Base-by-base conservation (phyloP, 2,797 vertebrate genomes). In the Microctenopoma lineatum region DNA sequence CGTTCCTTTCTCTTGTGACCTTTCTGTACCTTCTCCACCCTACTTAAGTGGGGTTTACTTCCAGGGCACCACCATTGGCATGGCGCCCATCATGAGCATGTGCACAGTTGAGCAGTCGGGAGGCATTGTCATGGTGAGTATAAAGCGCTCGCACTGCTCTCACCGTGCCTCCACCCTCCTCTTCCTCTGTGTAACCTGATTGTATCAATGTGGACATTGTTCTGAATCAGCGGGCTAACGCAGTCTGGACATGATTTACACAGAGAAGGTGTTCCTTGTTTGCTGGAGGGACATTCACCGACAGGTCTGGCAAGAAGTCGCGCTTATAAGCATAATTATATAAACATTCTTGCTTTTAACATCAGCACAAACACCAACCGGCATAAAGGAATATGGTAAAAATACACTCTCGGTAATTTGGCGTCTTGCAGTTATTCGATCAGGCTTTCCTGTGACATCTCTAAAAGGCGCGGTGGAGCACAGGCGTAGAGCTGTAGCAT, bases 61-160 rank as follows among this genome's bases (percentile, higher is more conserved):
- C 93, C 98, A 99, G 90, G 98, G 98, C 53, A 99, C 97, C 4
- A 99, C 97, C 84, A 98, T 99, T 29, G 98, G 98, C 89, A 99
- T 99, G 98, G 98, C 98, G 0, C 98, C 98, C 48, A 98, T 99
- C 60, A 98, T 99, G 97, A 99, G 98, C 92, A 99, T 99, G 97
- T 99, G 98, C 80, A 99, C 97, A 0, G 95, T 93, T 0, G 98
- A 99, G 82, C 98, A 99, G 90, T 99, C 98, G 0, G 98, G 98
- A 60, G 98, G 98, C 5, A 95, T 99, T 0, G 97, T 99, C 89
- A 99, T 99, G 98, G 98, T 99, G 91, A 96, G 97, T 90, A 52
- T 36, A 26, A 76, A 71, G 32, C 36, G 42, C 39, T 27, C 64
- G 9, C 27, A 2, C 66, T 26, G 14, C 42, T 59, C 72, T 42